phyloP scores from a whole-genome alignment of 2,113 vertebrate species.

The Syngnathus typhle region DNA sequence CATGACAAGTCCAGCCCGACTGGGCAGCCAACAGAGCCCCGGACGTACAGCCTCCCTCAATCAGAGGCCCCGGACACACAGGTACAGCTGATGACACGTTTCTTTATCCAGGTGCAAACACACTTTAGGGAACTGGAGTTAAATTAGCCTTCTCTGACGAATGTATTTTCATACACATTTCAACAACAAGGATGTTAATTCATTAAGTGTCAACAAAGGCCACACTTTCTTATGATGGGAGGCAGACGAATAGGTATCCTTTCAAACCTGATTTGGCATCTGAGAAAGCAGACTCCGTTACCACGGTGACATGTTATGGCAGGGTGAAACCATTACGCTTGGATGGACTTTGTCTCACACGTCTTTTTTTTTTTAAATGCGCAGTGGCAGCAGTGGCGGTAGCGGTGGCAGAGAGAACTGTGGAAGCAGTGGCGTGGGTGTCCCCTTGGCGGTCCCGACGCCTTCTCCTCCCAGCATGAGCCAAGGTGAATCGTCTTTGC shows the following conservation, averaged over 20 bases:
- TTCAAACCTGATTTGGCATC: too few relatives aligned
- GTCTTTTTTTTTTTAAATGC: conserved; percentile 1
- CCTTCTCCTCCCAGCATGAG: conserved; percentile 91
- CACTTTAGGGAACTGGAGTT: too few relatives aligned
- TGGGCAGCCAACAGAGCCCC: conserved; percentile 91
- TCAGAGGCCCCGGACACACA: conserved; percentile 97
- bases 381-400: conserved; percentile 90
- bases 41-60: conserved; percentile 94
- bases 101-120: too few relatives aligned
- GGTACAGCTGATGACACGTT: conserved; percentile 62
- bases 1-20: conserved; percentile 96
- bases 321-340: not conserved
- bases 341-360: conserved; percentile 6
- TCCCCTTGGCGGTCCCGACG: conserved; percentile 94
- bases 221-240: too few relatives aligned
- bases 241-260: too few relatives aligned
- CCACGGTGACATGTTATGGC: not conserved
- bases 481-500: conserved; percentile 73
- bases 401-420: conserved; percentile 95
- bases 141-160: too few relatives aligned
- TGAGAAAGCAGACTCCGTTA: too few relatives aligned
- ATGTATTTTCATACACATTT: too few relatives aligned
- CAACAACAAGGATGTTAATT: too few relatives aligned
- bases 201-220: too few relatives aligned
- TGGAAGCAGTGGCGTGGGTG: conserved; percentile 84